Base-by-base conservation (phyloP, 2,113 vertebrate species). In the Leptodactylus fuscus region DNA sequence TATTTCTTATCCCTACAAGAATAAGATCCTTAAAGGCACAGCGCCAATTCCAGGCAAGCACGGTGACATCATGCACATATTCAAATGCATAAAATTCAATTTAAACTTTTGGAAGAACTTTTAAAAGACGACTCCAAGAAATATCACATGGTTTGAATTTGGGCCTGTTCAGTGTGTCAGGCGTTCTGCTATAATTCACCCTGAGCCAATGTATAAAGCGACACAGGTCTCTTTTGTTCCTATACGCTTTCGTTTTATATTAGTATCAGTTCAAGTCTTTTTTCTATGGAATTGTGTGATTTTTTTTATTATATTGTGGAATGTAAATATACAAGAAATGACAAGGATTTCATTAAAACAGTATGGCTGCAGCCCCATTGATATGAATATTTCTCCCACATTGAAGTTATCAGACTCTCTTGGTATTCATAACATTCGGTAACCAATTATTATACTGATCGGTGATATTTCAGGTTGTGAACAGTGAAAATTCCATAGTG, bases 131-230 rank as follows among this genome's bases (percentile, higher is more conserved):
- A 74, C 24, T n/a, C 69, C 34, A n/a, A 71, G 38, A 78, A 18
- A 69, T 41, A 79, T 85, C 44, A 69, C 46, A 55, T 70, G 75
- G 46, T 71, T 85, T 58, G n/a, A 29, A 80, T 85, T 80, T 80
- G 24, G 24, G 48, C 11, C 16, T 53, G 44, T 32, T 22, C 62
- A 49, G 32, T 38, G 34, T 58, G 16, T 77, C 74, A 78, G 32
- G 9, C 48, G 18, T 32, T 2, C 32, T 53, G 15, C 32, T 36
- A 53, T 18, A 78, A 78, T 38, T n/a, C 5, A 78, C 22, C 1
- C 34, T 24, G 51, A 38, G 27, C 24, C 5, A 1, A 55, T 22
- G 75, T 5, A 55, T 5, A 44, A 29, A 70, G 27, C 36, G 9
- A 36, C n/a, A 69, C 58, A 55, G 29, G 46, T 53, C 46, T 13